A percentile compares a stretch with the other conserved stretches of the same genome.
Evolutionary conservation across 2,797 vertebrate species (phyloP).

Genomic region (Hyperoplus immaculatus): DNA sequence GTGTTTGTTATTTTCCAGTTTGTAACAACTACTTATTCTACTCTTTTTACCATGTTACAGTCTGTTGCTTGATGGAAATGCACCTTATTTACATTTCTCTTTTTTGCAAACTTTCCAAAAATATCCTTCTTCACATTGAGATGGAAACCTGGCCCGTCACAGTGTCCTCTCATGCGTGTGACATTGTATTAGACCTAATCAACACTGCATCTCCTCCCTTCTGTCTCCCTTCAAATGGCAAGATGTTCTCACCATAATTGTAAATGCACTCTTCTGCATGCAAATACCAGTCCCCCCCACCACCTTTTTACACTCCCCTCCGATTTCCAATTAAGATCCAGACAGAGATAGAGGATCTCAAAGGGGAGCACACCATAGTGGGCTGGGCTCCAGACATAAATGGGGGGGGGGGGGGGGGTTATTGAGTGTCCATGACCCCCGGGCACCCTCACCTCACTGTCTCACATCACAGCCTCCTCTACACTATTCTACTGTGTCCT

Average conservation of each 20-base stretch:
- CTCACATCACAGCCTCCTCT: conserved; percentile 29
- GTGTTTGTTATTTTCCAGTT: too few species aligned
- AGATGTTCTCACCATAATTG: conserved; percentile 66
- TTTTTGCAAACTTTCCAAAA: too few species aligned
- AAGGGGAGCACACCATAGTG: conserved; percentile 46
- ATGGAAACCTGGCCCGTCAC: not conserved
- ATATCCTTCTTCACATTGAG: too few species aligned
- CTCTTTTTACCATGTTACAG: too few species aligned
- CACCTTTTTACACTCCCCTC: conserved; percentile 40
- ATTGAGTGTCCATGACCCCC: conserved; percentile 74
- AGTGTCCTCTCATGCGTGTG: conserved; percentile 10
- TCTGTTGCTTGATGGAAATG: too few species aligned
- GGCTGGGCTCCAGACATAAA: conserved; percentile 51
- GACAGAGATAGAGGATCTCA: conserved; percentile 77
- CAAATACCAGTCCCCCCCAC: conserved; percentile 50
- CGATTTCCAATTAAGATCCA: conserved; percentile 85
- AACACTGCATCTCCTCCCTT: not conserved
- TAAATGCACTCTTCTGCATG: conserved; percentile 63
- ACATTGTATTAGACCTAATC: conserved; percentile 39
- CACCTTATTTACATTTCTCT: too few species aligned
- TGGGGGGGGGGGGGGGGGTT: conserved; percentile 27
- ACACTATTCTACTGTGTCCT: conserved; percentile 28
- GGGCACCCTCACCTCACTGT: conserved; percentile 57
- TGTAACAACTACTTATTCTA: too few species aligned
- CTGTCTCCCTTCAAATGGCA: conserved; percentile 46